A percentile compares a stretch with the other conserved stretches of the same genome.
Conservation (phyloP, 2,888 invertebrate genomes). For the Minunthozetes semirufus region DNA sequence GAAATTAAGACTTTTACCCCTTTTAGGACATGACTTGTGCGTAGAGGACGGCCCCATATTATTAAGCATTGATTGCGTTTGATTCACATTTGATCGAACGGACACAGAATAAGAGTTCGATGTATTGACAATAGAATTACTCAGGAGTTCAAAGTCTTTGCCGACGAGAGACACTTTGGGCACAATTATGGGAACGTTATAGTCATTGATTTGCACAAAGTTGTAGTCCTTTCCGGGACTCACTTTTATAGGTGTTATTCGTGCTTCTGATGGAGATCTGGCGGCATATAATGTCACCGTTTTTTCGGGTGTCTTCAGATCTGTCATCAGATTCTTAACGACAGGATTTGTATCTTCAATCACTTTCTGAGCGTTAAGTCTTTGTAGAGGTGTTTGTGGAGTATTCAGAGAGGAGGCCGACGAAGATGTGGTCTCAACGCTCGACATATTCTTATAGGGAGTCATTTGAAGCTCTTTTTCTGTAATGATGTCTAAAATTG, state of each 20-base stretch:
- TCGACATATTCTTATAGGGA: slow-evolving; percentile 19
- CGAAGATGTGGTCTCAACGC: neutral
- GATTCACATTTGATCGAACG: neutral
- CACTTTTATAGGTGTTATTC: slow-evolving; percentile 4
- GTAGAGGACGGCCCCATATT: too few relatives aligned
- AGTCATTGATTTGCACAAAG: neutral
- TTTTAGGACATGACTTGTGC: neutral
- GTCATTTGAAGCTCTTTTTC: slow-evolving; percentile 30
- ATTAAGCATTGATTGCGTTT: neutral
- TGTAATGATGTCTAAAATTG: slow-evolving; percentile 12
- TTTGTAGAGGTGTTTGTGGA: neutral
- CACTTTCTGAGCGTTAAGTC: neutral
- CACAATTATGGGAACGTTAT: neutral
- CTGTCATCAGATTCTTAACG: slow-evolving; percentile 16
- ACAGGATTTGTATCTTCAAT: neutral
- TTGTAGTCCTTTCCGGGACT: neutral
- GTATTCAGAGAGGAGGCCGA: slow-evolving; percentile 13
- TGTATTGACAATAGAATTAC: neutral
- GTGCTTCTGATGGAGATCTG: neutral
- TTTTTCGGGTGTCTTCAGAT: slow-evolving; percentile 19
- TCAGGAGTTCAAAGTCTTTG: neutral
- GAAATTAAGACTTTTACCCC: neutral
- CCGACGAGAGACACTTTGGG: slow-evolving; percentile 8
- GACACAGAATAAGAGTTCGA: neutral
- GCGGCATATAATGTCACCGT: neutral